Evolutionary conservation across 2,888 invertebrate species (phyloP).

Genomic region (Metalampra italica): DNA sequence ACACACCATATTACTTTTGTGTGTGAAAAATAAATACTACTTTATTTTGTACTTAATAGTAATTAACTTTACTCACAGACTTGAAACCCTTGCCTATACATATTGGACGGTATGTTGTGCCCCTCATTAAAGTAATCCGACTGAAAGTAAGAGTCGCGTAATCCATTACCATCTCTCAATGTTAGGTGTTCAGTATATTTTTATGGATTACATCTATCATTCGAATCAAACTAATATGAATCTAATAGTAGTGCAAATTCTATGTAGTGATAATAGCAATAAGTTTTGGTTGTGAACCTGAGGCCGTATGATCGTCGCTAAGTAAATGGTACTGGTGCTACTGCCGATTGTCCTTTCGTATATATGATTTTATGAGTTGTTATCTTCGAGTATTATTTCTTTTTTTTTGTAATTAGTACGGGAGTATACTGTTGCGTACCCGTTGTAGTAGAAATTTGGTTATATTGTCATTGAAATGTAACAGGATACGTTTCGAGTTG

Average conservation of each 20-base stretch:
- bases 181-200: too few species aligned
- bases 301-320: slow-evolving; percentile 48
- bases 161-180: too few species aligned
- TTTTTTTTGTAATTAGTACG: slow-evolving; percentile 52
- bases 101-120: too few species aligned
- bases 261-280: slow-evolving; percentile 74
- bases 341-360: slow-evolving; percentile 55
- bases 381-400: slow-evolving; percentile 66
- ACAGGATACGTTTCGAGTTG: slow-evolving; percentile 32
- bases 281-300: slow-evolving; percentile 76
- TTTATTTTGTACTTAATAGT: too few species aligned
- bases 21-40: too few species aligned
- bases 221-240: too few species aligned
- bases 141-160: too few species aligned
- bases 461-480: slow-evolving; percentile 77
- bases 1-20: too few species aligned
- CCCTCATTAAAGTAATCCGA: too few species aligned
- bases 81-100: too few species aligned
- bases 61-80: too few species aligned
- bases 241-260: slow-evolving; percentile 72
- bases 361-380: slow-evolving; percentile 66
- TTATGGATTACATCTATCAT: too few species aligned
- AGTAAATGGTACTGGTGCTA: slow-evolving; percentile 36
- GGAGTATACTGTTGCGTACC: slow-evolving; percentile 60
- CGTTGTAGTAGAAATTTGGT: slow-evolving; percentile 58